Evolutionary conservation across 2,113 vertebrate genomes (phyloP).

Genomic region (Pyrgilauda ruficollis): DNA sequence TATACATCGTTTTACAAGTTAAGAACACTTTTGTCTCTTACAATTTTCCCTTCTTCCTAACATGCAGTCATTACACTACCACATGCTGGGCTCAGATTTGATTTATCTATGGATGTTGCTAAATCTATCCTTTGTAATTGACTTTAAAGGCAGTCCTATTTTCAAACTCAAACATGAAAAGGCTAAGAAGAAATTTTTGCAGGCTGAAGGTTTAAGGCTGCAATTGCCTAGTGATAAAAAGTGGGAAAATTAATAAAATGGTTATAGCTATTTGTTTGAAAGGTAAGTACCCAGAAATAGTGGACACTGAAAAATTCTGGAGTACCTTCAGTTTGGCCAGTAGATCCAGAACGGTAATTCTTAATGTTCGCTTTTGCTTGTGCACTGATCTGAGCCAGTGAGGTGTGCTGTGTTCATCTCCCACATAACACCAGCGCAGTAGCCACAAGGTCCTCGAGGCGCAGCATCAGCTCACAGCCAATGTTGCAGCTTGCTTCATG

Average conservation of each 20-base stretch:
- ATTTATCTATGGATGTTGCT: background rate
- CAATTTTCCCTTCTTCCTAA: background rate
- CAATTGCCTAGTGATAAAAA: background rate
- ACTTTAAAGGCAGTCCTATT: background rate
- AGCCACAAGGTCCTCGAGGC: background rate
- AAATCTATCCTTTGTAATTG: background rate
- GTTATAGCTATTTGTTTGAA: background rate
- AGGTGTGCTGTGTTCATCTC: background rate
- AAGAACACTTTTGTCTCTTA: background rate
- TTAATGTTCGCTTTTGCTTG: background rate
- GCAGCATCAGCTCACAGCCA: background rate
- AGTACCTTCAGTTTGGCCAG: background rate
- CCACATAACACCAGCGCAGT: fast-evolving
- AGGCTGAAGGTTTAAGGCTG: background rate
- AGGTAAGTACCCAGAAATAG: background rate
- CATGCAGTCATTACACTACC: background rate
- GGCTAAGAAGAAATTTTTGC: background rate
- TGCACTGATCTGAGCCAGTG: background rate
- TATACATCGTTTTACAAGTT: background rate
- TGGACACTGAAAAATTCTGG: background rate
- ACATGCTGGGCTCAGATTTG: background rate
- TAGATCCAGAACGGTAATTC: background rate
- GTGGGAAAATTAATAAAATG: background rate
- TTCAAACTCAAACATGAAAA: background rate
- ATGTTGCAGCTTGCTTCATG: background rate